Conservation (phyloP, 2,888 invertebrate species). For the Tortrix viridana region DNA sequence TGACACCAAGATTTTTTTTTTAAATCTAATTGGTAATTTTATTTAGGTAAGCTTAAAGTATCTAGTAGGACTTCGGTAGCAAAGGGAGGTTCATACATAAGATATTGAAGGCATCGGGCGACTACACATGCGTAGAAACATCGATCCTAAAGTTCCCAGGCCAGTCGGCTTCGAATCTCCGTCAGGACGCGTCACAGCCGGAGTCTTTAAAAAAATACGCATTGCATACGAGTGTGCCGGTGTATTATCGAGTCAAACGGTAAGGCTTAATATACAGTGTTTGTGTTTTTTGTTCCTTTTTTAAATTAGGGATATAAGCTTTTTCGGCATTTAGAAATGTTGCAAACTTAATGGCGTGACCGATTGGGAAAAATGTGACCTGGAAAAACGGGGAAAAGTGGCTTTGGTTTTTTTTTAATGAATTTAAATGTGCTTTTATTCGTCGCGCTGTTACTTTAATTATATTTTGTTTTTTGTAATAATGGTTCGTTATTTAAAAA, state of each 20-base stretch:
- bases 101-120: slow-evolving; percentile 70
- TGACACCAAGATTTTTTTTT: too few species aligned
- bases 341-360: slow-evolving; percentile 15
- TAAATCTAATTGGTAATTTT: too few species aligned
- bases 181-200: slow-evolving; percentile 37
- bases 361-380: slow-evolving; percentile 1
- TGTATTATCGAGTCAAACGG: slow-evolving; percentile 47
- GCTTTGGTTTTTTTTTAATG: too few species aligned
- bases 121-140: slow-evolving; percentile 72
- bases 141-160: slow-evolving; percentile 74
- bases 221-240: slow-evolving; percentile 52
- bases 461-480: too few species aligned
- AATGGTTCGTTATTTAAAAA: too few species aligned
- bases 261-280: slow-evolving; percentile 40
- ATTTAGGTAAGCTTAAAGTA: too few species aligned
- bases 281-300: slow-evolving; percentile 29
- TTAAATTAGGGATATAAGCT: neutral
- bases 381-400: too few species aligned
- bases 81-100: slow-evolving; percentile 70
- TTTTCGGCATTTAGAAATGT: neutral
- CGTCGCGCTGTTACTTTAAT: too few species aligned
- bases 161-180: slow-evolving; percentile 67
- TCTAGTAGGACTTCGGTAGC: too few species aligned
- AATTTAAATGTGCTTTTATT: too few species aligned
- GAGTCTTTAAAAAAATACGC: slow-evolving; percentile 60